phyloP scores from a whole-genome alignment of 2,113 vertebrate genomes.

The Phaethon lepturus region DNA sequence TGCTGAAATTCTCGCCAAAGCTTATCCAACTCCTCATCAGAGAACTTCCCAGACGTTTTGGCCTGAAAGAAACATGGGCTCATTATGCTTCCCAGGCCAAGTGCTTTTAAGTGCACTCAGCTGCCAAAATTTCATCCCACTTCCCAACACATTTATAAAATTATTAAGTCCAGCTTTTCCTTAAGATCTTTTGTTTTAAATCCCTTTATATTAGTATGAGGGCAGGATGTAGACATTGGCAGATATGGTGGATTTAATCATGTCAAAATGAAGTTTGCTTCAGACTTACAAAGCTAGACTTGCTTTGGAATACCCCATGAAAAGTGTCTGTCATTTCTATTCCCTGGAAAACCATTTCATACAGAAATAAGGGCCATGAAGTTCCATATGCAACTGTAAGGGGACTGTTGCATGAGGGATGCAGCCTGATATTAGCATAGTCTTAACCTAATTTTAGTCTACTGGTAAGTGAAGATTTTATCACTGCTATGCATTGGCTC shows the following conservation, averaged over 20 bases:
- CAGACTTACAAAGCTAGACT: neutral
- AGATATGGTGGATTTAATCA: neutral
- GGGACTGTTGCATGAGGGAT: neutral
- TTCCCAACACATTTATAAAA: neutral
- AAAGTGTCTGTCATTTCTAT: neutral
- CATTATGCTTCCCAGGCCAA: neutral
- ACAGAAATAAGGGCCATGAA: neutral
- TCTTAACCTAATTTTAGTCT: neutral
- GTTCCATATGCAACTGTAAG: neutral
- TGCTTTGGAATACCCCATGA: neutral
- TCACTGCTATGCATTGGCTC: neutral
- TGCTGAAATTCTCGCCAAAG: slow-evolving; percentile 92
- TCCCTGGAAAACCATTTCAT: neutral
- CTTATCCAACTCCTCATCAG: slow-evolving; percentile 86
- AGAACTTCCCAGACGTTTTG: slow-evolving; percentile 92
- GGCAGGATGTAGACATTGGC: neutral
- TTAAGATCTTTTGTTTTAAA: neutral
- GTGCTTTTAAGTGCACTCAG: neutral
- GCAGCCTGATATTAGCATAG: neutral
- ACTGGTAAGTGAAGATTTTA: neutral
- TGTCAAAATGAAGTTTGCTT: neutral
- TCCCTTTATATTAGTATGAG: neutral
- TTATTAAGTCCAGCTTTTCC: neutral
- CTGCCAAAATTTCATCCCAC: neutral
- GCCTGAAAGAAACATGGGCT: slow-evolving; percentile 78